Base-by-base conservation (phyloP, 2,888 invertebrate genomes). In the Dascillus cervinus region DNA sequence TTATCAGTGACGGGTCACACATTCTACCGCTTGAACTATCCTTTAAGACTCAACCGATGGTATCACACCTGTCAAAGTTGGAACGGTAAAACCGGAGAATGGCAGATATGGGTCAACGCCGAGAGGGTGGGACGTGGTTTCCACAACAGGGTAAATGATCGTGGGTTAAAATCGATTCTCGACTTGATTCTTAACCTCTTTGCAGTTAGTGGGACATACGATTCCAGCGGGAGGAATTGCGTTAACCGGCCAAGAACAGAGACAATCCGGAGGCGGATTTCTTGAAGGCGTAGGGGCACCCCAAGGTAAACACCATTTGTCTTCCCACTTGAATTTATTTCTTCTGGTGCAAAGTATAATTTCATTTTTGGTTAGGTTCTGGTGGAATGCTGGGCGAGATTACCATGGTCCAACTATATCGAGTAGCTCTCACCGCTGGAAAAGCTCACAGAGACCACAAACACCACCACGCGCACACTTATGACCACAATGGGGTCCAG, bases 81-180 rank as follows among this genome's bases (percentile, higher is more conserved):
- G 88, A 88, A 87, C 60, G 87, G 87, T 10, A 82, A 80, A 58
- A 86, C 87, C 4, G 88, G 88, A 26, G 88, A 88, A 65, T 88
- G 88, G 88, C 88, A 88, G 65, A 76, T 87, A 47, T 88, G 88
- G 87, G 78, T 88, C 40, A 85, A 86, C 59, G 80, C 80, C 11
- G 88, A 88, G 62, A 72, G 88, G 44, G 85, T 88, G 28, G 87
- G 87, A 43, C 74, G 88, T 54, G 88, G 88, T 37, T 88, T 85
- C 62, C 82, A 87, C 65, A 88, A 88, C 60, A 74, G 86, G 66
- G 88, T 88, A 67, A 77, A 77, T 64, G 17, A 26, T 27, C 33
- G 25, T 8, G 8, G 8, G 8, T 17, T 17, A 17, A 8, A 17
- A 17, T 4, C n/a, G n/a, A n/a, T n/a, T n/a, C n/a, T n/a, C n/a